Evolutionary conservation across 2,888 invertebrate species (phyloP), one percentile per base, ranked within the genome.

Genomic region (Ceriagrion tenellum): DNA sequence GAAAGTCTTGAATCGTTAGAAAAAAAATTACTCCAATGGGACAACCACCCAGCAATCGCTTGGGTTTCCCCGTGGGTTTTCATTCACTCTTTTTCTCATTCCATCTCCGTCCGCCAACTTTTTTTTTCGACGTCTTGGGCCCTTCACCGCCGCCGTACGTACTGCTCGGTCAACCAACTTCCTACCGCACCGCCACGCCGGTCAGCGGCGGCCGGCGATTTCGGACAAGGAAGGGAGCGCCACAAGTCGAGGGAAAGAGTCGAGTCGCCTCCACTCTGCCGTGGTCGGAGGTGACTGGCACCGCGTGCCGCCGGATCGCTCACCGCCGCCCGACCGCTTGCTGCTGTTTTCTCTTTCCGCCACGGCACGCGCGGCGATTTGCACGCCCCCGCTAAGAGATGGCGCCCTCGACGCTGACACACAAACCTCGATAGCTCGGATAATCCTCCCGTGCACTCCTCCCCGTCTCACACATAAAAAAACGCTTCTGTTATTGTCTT

Each of bases 271-370:
- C 26, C 63, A 12, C 47, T 30, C 69, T 2, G 40, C 69, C 47
- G 47, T 93, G 26, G 23, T 23, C 59, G 26, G 35, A 63, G 63
- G 93, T 93, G 93, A n/a, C 93, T 74, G 93, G 93, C 93, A 93
- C 93, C 93, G 69, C 35, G 10, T 8, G 47, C 47, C 47, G 47
- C 47, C 35, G 56, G 63, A 81, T 89, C 40, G 63, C 40, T 63
- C 91, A 91, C 93, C 69, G 20, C 12, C 47, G 20, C 12, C 47
- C 47, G 59, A 59, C 59, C 59, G 59, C 26, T n/a, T n/a, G 69
- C 23, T 69, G 93, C 23, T 69, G 93, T 93, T 93, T 93, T 93
- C 93, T 93, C 93, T 93, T 93, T 93, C 93, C 69, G 47, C 91
- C 47, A 89, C 81, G 59, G 91, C 59, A 59, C 63, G 93, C 93